Evolutionary conservation across 2,113 vertebrate species (phyloP).

Genomic region (Zosterops hypoxanthus): DNA sequence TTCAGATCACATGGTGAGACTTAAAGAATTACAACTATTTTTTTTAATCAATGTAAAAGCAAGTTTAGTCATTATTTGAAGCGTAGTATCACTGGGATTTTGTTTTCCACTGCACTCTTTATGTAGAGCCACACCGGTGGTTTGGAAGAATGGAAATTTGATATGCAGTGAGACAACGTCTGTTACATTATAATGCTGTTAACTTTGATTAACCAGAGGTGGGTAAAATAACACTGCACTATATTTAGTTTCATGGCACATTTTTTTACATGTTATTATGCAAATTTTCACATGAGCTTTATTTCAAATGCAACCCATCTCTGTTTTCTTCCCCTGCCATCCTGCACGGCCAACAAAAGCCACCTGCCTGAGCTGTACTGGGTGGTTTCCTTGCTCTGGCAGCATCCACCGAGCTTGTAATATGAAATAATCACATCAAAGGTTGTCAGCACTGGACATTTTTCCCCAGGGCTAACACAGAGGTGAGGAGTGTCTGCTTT

Average conservation of each 20-base stretch:
- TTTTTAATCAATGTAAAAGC: not conserved
- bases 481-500: not conserved
- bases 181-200: not conserved
- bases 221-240: conserved; percentile 7
- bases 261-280: conserved; percentile 50
- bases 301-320: conserved; percentile 6
- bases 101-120: not conserved
- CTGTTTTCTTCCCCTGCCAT: not conserved
- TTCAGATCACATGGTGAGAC: not conserved
- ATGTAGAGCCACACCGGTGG: accelerated
- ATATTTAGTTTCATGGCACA: conserved; percentile 32
- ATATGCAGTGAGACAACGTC: not conserved
- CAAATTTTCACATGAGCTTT: not conserved
- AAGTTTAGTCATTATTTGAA: not conserved
- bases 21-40: not conserved
- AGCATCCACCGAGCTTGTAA: not conserved
- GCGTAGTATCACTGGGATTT: not conserved
- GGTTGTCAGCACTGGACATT: not conserved
- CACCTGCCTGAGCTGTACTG: not conserved
- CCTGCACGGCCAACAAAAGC: not conserved
- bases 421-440: not conserved
- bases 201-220: conserved; percentile 44
- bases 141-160: not conserved
- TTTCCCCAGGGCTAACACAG: not conserved
- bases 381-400: not conserved